Percentiles rank a stretch among this genome's conserved stretches.
Evolutionary conservation across 2,113 vertebrate species (phyloP).

Genomic region (Tragelaphus imberbis): DNA sequence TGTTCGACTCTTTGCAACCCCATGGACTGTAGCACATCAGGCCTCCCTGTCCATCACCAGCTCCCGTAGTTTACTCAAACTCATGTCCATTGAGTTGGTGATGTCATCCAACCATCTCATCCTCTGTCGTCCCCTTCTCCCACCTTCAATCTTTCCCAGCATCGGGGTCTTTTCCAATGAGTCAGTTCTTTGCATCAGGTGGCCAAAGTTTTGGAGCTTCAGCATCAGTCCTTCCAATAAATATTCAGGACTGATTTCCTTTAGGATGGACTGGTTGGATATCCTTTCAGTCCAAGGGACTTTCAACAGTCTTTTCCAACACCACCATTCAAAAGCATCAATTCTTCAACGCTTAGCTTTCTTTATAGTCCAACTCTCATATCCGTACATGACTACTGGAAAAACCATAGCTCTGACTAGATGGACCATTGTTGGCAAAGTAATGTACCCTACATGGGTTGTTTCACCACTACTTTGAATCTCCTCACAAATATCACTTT

Average conservation of each 20-base stretch:
- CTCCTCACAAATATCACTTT: not conserved
- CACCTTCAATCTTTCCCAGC: not conserved
- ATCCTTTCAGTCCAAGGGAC: not conserved
- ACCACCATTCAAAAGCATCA: not conserved
- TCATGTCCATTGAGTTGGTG: not conserved
- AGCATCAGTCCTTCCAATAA: not conserved
- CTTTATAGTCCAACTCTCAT: not conserved
- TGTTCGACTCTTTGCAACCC: accelerated
- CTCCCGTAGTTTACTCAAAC: not conserved
- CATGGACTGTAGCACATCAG: accelerated
- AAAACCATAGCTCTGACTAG: not conserved
- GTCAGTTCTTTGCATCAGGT: not conserved
- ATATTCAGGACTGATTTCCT: not conserved
- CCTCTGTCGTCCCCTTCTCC: no score
- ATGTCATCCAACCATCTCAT: not conserved
- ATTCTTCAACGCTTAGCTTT: not conserved
- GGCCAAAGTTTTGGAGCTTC: not conserved
- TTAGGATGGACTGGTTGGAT: not conserved
- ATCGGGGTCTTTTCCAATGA: not conserved
- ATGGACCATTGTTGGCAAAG: not conserved
- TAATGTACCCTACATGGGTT: not conserved
- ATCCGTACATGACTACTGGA: not conserved
- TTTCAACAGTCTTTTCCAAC: not conserved
- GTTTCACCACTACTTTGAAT: not conserved
- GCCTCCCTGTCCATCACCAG: not conserved